Evolutionary conservation across 2,797 vertebrate genomes (phyloP).

Genomic region (Girardinus metallicus): DNA sequence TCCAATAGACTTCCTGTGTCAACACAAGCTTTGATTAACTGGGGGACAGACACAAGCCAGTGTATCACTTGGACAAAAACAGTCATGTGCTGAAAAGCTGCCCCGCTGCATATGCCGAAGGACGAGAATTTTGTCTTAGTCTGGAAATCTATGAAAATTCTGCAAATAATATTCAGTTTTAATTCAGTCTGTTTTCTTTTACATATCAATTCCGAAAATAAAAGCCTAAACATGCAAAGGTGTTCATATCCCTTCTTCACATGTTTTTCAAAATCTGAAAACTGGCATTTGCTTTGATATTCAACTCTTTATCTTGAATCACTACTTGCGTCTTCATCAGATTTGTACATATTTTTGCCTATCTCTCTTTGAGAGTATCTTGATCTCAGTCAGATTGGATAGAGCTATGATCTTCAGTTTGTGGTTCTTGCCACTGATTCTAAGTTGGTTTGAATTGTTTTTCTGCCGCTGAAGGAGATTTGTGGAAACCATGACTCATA

Average conservation of each 20-base stretch:
- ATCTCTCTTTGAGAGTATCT: not conserved
- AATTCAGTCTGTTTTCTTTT: constrained; percentile 38
- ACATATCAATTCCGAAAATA: not conserved
- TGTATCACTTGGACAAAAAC: constrained; percentile 46
- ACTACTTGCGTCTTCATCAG: not conserved
- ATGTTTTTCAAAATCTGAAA: not conserved
- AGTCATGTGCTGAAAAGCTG: constrained; percentile 7
- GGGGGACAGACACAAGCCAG: constrained; percentile 31
- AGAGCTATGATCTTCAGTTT: not conserved
- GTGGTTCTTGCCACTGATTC: not conserved
- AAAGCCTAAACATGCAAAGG: not conserved
- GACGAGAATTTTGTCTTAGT: constrained; percentile 28
- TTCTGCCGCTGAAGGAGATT: too few relatives aligned
- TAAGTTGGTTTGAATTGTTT: not conserved
- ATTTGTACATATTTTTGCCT: not conserved
- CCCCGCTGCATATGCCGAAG: not conserved
- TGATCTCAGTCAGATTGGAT: not conserved
- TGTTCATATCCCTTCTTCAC: not conserved
- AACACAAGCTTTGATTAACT: constrained; percentile 70
- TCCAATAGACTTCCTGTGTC: constrained; percentile 71
- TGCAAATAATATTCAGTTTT: constrained; percentile 40
- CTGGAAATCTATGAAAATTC: constrained; percentile 22
- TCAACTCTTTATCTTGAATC: not conserved
- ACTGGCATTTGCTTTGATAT: not conserved
- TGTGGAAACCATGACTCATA: too few relatives aligned